These are phyloP conservation scores for Microhierax caerulescens DNA, from an alignment of 2,797 vertebrate species.

Conservation along the genomic window DNA sequence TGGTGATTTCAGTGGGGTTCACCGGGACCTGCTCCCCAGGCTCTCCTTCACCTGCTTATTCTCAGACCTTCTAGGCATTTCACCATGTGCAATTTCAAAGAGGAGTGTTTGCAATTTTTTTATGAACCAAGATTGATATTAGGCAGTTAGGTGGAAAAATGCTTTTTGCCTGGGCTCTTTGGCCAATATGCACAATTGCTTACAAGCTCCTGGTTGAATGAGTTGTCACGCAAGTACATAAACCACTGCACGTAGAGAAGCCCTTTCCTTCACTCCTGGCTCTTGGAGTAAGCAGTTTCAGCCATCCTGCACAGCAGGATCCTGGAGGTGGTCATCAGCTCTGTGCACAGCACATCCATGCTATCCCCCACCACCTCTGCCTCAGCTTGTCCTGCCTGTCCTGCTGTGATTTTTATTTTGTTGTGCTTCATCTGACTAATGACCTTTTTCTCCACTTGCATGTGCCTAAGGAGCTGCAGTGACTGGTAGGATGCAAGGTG, in stretches of 20 bases:
- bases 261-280: not conserved
- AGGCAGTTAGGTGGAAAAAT: not conserved
- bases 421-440: not conserved
- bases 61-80: not conserved
- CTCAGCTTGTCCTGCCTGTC: not conserved
- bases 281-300: not conserved
- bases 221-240: not conserved
- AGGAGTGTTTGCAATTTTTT: not conserved
- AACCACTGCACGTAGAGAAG: not conserved
- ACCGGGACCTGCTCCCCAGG: not conserved
- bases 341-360: not conserved
- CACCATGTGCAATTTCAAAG: not conserved
- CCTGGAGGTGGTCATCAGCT: not conserved
- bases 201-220: not conserved
- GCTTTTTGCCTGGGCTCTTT: not conserved
- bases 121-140: not conserved
- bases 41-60: not conserved
- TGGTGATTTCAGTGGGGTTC: not conserved
- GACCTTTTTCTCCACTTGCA: not conserved
- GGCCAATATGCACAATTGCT: not conserved
- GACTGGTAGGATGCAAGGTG: not conserved
- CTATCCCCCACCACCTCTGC: not conserved
- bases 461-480: not conserved
- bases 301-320: not conserved
- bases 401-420: not conserved